Evolutionary conservation across 1,140 invertebrate genomes (phyloP), one percentile per base, ranked within the genome.

Genomic region (Eupristina koningsbergeri): DNA sequence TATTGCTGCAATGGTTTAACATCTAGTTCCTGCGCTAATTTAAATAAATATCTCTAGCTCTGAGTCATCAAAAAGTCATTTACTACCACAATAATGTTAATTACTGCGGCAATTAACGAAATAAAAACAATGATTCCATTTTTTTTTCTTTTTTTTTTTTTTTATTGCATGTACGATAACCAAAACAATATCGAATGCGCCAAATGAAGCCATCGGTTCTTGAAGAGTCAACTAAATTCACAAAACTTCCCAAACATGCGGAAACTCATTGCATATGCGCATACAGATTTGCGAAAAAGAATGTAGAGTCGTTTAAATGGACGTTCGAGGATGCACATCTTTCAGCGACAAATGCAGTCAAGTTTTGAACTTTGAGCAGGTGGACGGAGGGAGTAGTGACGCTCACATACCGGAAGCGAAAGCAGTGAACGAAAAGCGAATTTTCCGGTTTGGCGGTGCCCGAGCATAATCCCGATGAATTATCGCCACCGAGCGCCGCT

Each of bases 371-470:
- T 80, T 45, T 34, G 29, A 26, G n/a, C 73, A 50, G 73, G 45
- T 74, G 45, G 73, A 45, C 29, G 8, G 17, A n/a, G n/a, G n/a
- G n/a, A 7, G 6, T 11, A 45, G 5, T 13, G 22, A 22, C 22
- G 53, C 0, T n/a, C 0, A 26, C 13, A 9, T 19, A 31, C 50
- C 53, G 53, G 75, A 61, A 77, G 50, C n/a, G 3, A 19, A 17
- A 19, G 50, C 8, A n/a, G 74, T 22, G 5, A 9, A 15, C 45
- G 31, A 63, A 77, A 63, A 39, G 34, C 11, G 9, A 77, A 77
- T 77, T 77, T 89, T 89, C 84, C 78, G 88, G 88, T 90, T 88
- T 89, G 85, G 74, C 85, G 87, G 69, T 39, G 41, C 41, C 73
- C 77, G 39, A 50, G 45, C 53, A 5, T 50, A 17, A 1, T 34